These are phyloP conservation scores for Caenorhabditis virilis DNA, from an alignment of 2,888 invertebrate species.

Conservation along the genomic window DNA sequence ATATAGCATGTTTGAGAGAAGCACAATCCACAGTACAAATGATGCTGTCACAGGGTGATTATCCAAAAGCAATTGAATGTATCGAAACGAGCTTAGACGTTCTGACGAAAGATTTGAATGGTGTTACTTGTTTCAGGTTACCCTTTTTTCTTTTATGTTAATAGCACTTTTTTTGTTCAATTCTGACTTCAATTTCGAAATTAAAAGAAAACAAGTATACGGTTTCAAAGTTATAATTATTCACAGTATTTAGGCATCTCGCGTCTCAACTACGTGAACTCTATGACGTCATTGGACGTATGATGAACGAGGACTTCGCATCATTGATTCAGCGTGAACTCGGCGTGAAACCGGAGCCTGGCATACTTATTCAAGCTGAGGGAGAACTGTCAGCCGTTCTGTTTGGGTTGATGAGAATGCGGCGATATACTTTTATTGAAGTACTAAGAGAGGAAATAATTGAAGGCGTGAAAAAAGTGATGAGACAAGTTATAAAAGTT, in stretches of 20 bases:
- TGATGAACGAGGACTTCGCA: constrained; percentile 92
- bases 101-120: constrained; percentile 84
- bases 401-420: constrained; percentile 85
- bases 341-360: constrained; percentile 72
- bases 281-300: constrained; percentile 91
- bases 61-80: constrained; percentile 88
- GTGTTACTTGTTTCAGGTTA: constrained; percentile 87
- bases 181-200: too few species aligned
- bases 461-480: constrained; percentile 62
- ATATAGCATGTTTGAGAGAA: constrained; percentile 73
- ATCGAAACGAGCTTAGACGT: constrained; percentile 88
- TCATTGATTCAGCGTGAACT: constrained; percentile 88
- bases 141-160: too few species aligned
- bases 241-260: constrained; percentile 81
- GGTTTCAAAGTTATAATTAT: too few species aligned
- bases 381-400: constrained; percentile 86
- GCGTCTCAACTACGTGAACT: constrained; percentile 93
- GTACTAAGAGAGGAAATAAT: constrained; percentile 79
- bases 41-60: constrained; percentile 90
- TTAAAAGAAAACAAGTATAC: too few species aligned
- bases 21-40: constrained; percentile 96
- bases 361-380: constrained; percentile 62
- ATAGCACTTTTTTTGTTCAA: neutral
- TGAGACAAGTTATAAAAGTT: constrained; percentile 55
- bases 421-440: constrained; percentile 84